Percentiles rank a stretch among this genome's conserved stretches.
Conservation (phyloP, 2,888 invertebrate species). For the Choreutis nemorana region DNA sequence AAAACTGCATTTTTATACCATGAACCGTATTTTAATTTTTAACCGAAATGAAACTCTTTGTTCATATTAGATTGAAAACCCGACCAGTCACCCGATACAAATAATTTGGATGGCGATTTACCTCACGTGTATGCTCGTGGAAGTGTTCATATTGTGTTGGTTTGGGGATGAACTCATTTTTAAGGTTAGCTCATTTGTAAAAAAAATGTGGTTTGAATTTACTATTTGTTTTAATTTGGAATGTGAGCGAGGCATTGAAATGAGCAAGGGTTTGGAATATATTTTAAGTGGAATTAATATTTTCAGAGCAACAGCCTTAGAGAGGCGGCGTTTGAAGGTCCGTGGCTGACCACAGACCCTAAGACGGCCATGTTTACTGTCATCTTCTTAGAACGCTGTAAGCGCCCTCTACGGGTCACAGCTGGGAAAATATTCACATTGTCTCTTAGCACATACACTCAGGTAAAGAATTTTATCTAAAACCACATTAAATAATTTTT, state of each 20-base stretch:
- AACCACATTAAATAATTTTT: neutral
- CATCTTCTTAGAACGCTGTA: conserved; percentile 55
- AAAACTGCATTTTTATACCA: too few relatives aligned
- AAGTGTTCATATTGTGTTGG: conserved; percentile 61
- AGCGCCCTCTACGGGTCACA: conserved; percentile 52
- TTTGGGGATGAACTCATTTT: conserved; percentile 57
- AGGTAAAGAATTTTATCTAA: conserved; percentile 26
- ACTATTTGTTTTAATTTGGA: neutral
- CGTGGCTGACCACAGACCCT: conserved; percentile 45
- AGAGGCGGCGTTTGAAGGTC: conserved; percentile 58
- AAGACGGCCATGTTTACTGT: conserved; percentile 40
- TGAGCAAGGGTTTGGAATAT: neutral
- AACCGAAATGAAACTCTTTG: too few relatives aligned
- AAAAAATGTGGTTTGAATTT: neutral
- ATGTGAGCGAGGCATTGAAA: neutral
- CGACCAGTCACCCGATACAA: conserved; percentile 52
- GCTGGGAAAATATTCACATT: conserved; percentile 64
- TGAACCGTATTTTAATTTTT: too few relatives aligned
- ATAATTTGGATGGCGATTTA: conserved; percentile 60
- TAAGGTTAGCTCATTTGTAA: conserved; percentile 27
- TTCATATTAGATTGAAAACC: conserved; percentile 43
- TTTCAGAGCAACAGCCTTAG: conserved; percentile 52
- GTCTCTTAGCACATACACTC: conserved; percentile 58
- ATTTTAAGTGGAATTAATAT: conserved; percentile 4
- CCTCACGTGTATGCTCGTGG: conserved; percentile 56